Base-by-base conservation (phyloP, 1,140 invertebrate species). In the Marisa cornuarietis region DNA sequence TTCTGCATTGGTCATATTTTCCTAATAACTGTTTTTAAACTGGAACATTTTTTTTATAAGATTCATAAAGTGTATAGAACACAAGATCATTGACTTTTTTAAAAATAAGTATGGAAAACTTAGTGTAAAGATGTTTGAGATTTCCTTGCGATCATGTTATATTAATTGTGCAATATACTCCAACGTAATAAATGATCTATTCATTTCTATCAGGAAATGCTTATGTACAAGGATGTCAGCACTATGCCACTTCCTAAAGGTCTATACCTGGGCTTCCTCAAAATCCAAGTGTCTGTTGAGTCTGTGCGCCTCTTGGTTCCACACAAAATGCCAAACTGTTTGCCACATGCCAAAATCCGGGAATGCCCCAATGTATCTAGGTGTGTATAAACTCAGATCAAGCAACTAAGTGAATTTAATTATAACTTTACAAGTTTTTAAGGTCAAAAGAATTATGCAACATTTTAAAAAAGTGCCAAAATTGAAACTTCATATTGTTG, bases 301-400 rank as follows among this genome's bases (percentile, higher is more conserved):
- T 93, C 96, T 8, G 96, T 99, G 61, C 94, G 97, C 86, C 94
- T 99, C n/a, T 94, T 99, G 4, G 97, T 98, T 24, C 95, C 96
- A 0, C 93, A 95, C 58, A 95, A 96, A 87, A 94, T 95, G 0
- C 98, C 98, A 16, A 99, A 98, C 91, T 95, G 98, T 81, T 93
- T 98, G 82, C 98, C 97, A 6, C 95, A 97, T 91, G 95, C 94
- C 79, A 96, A 97, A 90, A 94, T 99, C 71, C 93, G 98, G 75
- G 96, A 98, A 83, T 98, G 98, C 92, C 95, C 97, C 7, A 97
- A 99, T 89, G 96, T 99, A 0, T 98, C 97, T 24, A 95, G 95
- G 96, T 97, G 93, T 94, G 94, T 79, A 11, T 22, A 20, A 18
- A 58, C 54, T 58, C 16, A 58, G 54, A 58, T 58, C 11, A 58